Conservation (phyloP, 2,888 invertebrate species). For the Carterocephalus palaemon region DNA sequence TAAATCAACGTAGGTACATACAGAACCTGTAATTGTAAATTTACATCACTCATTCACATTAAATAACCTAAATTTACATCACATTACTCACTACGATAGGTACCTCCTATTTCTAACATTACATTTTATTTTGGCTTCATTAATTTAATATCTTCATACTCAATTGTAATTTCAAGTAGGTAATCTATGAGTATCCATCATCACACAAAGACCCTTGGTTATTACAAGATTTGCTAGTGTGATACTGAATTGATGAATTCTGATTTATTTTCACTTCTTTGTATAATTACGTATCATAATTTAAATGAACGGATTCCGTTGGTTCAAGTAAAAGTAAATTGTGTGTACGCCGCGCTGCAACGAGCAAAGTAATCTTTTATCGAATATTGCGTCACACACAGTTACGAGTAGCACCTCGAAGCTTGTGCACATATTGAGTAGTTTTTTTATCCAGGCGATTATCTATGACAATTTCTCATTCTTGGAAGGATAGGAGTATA, state of each 20-base stretch:
- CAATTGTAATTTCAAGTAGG: too few relatives aligned
- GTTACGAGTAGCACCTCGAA: slow-evolving; percentile 11
- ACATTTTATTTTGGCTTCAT: too few relatives aligned
- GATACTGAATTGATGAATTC: too few relatives aligned
- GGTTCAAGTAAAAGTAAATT: slow-evolving; percentile 6
- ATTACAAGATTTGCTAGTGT: too few relatives aligned
- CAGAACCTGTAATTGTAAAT: too few relatives aligned
- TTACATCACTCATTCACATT: too few relatives aligned
- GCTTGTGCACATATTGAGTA: slow-evolving; percentile 12
- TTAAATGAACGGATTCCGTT: slow-evolving; percentile 5
- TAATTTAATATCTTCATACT: too few relatives aligned
- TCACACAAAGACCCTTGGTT: neutral
- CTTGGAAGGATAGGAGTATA: too few relatives aligned
- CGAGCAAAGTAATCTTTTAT: slow-evolving; percentile 1
- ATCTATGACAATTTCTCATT: slow-evolving; percentile 4
- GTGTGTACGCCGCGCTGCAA: neutral
- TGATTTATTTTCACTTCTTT: slow-evolving; percentile 26
- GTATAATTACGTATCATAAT: slow-evolving; percentile 25
- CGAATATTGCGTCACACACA: slow-evolving; percentile 11
- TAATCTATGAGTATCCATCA: too few relatives aligned
- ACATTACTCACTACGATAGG: too few relatives aligned
- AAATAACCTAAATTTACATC: too few relatives aligned
- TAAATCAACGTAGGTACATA: slow-evolving; percentile 8
- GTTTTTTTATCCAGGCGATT: slow-evolving; percentile 9
- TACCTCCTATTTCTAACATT: too few relatives aligned